A percentile compares a stretch with the other conserved stretches of the same genome.
phyloP scores from a whole-genome alignment of 2,888 invertebrate genomes.

The Portevinia maculata region DNA sequence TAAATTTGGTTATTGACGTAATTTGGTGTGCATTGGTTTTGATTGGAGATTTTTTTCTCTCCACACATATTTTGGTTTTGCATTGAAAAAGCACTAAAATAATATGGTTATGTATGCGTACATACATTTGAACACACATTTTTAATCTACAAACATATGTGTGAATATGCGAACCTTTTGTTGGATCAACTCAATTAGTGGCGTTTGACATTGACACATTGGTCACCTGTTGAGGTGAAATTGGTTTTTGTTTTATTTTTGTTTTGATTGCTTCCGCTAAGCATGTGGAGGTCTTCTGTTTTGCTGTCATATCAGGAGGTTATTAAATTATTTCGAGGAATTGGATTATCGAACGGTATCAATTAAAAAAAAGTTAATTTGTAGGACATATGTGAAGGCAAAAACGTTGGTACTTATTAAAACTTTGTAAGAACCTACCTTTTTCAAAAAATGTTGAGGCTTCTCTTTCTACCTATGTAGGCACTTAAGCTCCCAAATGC shows the following conservation, averaged over 20 bases:
- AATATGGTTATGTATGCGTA: slow-evolving; percentile 1
- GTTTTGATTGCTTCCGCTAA: slow-evolving; percentile 46
- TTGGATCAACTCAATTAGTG: slow-evolving; percentile 51
- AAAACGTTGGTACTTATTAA: no score
- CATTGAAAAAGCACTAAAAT: slow-evolving; percentile 27
- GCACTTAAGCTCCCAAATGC: no score
- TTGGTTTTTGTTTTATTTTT: slow-evolving; percentile 21
- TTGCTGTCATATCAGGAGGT: slow-evolving; percentile 18
- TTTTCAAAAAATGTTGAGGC: no score
- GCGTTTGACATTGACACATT: slow-evolving; percentile 59
- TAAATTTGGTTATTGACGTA: slow-evolving; percentile 42
- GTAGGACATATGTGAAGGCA: no score
- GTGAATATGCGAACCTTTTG: slow-evolving; percentile 25
- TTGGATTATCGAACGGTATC: slow-evolving; percentile 6
- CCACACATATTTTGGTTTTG: slow-evolving; percentile 23
- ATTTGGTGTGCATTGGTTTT: slow-evolving; percentile 36
- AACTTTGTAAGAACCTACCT: no score
- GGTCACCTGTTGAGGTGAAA: slow-evolving; percentile 66
- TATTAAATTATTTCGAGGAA: slow-evolving; percentile 12
- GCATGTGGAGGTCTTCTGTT: slow-evolving; percentile 30
- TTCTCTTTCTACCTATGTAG: no score
- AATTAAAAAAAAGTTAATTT: not conserved
- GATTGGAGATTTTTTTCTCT: slow-evolving; percentile 11
- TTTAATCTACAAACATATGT: no score
- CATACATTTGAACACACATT: no score